Conservation (phyloP, 2,888 invertebrate genomes). For the Ichneumon xanthorius region DNA sequence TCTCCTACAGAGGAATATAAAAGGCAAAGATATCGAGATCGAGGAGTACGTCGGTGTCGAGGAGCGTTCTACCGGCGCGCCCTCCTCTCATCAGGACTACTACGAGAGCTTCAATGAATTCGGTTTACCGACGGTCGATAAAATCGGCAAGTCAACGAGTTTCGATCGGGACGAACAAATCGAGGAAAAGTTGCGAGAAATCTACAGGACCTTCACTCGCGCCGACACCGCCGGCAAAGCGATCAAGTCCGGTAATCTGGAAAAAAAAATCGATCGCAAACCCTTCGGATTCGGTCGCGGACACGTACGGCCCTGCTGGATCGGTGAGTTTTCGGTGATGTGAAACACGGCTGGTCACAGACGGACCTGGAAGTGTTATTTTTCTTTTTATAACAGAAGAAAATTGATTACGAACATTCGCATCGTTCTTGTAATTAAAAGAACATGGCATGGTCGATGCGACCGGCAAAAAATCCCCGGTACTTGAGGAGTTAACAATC, state of each 20-base stretch:
- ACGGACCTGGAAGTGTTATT: too few relatives aligned
- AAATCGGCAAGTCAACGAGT: slow-evolving; percentile 21
- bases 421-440: too few relatives aligned
- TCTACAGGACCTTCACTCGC: slow-evolving; percentile 76
- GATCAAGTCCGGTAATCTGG: slow-evolving; percentile 77
- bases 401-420: too few relatives aligned
- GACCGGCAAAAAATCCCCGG: too few relatives aligned
- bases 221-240: slow-evolving; percentile 73
- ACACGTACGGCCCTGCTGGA: slow-evolving; percentile 76
- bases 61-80: slow-evolving; percentile 31
- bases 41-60: slow-evolving; percentile 74
- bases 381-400: too few relatives aligned
- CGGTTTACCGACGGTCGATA: slow-evolving; percentile 21
- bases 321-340: slow-evolving; percentile 71
- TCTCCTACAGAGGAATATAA: slow-evolving; percentile 63
- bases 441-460: too few relatives aligned
- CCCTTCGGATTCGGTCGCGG: slow-evolving; percentile 73
- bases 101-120: slow-evolving; percentile 76
- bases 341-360: not conserved
- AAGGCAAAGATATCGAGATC: slow-evolving; percentile 70
- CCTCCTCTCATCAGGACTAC: slow-evolving; percentile 70
- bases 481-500: not conserved
- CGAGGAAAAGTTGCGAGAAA: slow-evolving; percentile 69
- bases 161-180: slow-evolving; percentile 36
- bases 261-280: slow-evolving; percentile 66